Percentiles rank a stretch among this genome's conserved stretches.
phyloP scores from a whole-genome alignment of 1,140 invertebrate species.

The Amyelois transitella region DNA sequence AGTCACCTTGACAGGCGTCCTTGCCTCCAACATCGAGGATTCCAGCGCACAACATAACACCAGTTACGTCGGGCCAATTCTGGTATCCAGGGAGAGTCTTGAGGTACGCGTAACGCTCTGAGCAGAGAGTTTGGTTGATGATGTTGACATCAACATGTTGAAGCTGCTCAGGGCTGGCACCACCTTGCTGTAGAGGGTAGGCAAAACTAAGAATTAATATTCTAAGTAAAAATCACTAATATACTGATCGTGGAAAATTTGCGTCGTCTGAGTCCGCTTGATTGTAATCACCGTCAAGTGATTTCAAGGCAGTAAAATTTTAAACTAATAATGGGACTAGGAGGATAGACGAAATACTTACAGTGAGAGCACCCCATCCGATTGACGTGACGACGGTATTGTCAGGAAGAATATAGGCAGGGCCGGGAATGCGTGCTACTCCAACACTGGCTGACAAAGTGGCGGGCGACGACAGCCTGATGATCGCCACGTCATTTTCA shows the following conservation, averaged over 20 bases:
- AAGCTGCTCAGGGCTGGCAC: slow-evolving; percentile 21
- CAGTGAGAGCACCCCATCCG: slow-evolving; percentile 75
- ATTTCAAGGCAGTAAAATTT: too few species aligned
- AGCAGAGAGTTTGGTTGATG: slow-evolving; percentile 58
- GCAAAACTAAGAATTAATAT: too few species aligned
- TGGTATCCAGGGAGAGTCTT: too few species aligned
- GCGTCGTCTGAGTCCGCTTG: too few species aligned
- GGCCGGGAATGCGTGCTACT: slow-evolving; percentile 26
- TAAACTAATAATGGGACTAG: too few species aligned
- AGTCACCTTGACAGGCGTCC: slow-evolving; percentile 80
- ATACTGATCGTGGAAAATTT: too few species aligned
- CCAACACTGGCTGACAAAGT: slow-evolving; percentile 23
- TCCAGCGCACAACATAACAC: slow-evolving; percentile 14
- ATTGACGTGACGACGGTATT: slow-evolving; percentile 60
- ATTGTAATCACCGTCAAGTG: too few species aligned
- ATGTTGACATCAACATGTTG: slow-evolving; percentile 57
- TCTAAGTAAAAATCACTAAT: too few species aligned
- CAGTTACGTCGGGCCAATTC: too few species aligned
- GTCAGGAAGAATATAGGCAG: slow-evolving; percentile 27
- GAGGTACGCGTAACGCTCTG: slow-evolving; percentile 41
- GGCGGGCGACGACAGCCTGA: slow-evolving; percentile 39
- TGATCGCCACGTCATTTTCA: slow-evolving; percentile 77
- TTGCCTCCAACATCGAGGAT: slow-evolving; percentile 9
- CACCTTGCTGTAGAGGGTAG: slow-evolving; percentile 22
- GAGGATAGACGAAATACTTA: too few species aligned